Conservation (phyloP, 35 echinoderm and acorn worm genomes). For the Heliocidaris erythrogramma region DNA sequence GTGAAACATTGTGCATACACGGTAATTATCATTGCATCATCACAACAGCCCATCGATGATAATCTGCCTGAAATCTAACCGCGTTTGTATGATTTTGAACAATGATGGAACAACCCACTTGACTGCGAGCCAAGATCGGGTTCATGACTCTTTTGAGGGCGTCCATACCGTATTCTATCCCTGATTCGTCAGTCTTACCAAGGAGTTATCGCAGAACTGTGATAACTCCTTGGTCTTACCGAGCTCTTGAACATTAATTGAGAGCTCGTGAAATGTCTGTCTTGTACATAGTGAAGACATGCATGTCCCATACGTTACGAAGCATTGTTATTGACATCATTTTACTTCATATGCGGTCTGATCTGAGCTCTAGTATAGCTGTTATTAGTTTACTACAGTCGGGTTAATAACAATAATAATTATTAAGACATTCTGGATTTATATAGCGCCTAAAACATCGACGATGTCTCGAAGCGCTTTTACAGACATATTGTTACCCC, state of each 20-base stretch:
- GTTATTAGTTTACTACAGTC: too few relatives aligned
- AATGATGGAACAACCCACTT: not conserved
- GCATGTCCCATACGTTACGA: too few relatives aligned
- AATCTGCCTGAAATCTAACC: not conserved
- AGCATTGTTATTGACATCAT: too few relatives aligned
- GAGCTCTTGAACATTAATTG: not conserved
- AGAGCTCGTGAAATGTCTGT: not conserved
- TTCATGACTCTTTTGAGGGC: not conserved
- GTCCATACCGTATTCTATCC: not conserved
- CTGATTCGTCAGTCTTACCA: not conserved
- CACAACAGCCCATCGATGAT: not conserved
- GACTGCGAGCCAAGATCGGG: not conserved
- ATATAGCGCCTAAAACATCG: too few relatives aligned
- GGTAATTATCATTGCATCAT: not conserved
- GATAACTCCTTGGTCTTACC: too few relatives aligned
- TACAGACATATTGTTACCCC: too few relatives aligned
- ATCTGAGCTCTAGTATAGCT: too few relatives aligned
- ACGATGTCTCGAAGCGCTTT: too few relatives aligned
- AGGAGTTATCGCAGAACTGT: too few relatives aligned
- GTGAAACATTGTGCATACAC: not conserved
- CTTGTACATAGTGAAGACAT: not conserved
- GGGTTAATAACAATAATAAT: too few relatives aligned
- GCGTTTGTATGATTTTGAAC: not conserved
- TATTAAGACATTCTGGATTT: too few relatives aligned
- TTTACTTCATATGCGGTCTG: too few relatives aligned